Evolutionary conservation across 2,113 vertebrate species (phyloP), one percentile per base, ranked within the genome.

Genomic region (Oreochromis niloticus): DNA sequence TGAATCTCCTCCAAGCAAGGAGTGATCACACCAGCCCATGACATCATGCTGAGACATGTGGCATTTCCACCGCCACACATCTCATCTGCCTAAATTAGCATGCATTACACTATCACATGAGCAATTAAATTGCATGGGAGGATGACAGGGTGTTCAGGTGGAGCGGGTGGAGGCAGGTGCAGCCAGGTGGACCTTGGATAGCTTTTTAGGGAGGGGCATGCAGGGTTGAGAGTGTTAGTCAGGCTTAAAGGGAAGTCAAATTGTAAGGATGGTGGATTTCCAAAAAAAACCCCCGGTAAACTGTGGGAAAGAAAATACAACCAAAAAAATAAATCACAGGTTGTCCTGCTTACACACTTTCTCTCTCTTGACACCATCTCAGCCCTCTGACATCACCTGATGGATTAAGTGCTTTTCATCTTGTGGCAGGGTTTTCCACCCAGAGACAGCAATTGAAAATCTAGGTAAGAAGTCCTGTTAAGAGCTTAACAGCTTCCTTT

Each of bases 1-100:
- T 59, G 80, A 85, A 57, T 84, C 86, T 94, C 90, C 89, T 92
- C 89, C 93, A 92, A 92, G 94, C 94, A 93, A 91, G 88, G 88
- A 94, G 93, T 86, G 87, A 93, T 94, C 92, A 88, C 95, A 93
- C 91, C 89, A 93, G 81, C 87, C 90, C 89, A 81, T 89, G 93
- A 92, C 83, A 81, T 94, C 95, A 94, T 81, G 94, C 96, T 94
- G 96, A 89, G 95, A 94, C 91, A 93, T 93, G 90, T 93, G 89
- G 90, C 94, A 87, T 88, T 88, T 92, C 85, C 86, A 83, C 92
- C 14, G 34, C 89, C 85, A 95, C 87, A 92, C 96, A 96, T 96
- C 94, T 97, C 93, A 95, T 96, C 95, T 96, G 92, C 94, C 93
- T 96, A 93, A 85, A 96, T 96, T 97, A 91, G 93, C 96, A 96